Base-by-base conservation (phyloP, 2,113 vertebrate genomes). In the Nannobrachium achirus region DNA sequence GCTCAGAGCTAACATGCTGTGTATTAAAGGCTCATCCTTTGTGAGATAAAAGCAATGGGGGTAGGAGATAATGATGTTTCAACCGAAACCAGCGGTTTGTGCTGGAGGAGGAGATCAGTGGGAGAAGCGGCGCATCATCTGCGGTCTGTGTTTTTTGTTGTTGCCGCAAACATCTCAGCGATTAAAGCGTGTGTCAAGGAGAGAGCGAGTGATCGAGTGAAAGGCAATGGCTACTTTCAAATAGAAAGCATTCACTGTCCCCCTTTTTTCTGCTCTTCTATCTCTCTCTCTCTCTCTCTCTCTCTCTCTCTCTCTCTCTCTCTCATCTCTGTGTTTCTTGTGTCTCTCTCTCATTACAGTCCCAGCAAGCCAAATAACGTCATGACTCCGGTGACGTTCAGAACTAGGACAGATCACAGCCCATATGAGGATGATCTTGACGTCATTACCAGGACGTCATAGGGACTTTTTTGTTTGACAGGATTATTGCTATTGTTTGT, bases 61-160 rank as follows among this genome's bases (percentile, higher is more conserved):
- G 4, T 8, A 18, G 7, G 44, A 57, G 61, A 56, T 66, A 66
- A 71, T 71, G 63, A 66, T 56, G 48, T 63, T 45, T 46, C 19
- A 46, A 33, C 25, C 14, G 48, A 49, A 49, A 49, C 2, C 48
- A 53, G 25, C 53, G 51, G 11, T 18, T 48, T 58, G 45, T 41
- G 44, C 44, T 6, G 52, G n/a, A n/a, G n/a, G 4, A 11, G 10
- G 39, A 62, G 49, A 61, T 38, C 46, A 42, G 19, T 10, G 13
- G 39, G 15, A 19, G 11, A 18, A 18, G 10, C 15, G 44, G 25
- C 6, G 25, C 25, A 49, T 9, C 41, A 20, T 51, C 58, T 14
- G 39, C 1, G 8, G 16, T 58, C 41, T 33, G 1, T n/a, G 25
- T 33, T 10, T 7, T 8, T 55, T 63, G n/a, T 15, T 67, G 52